phyloP scores from a whole-genome alignment of 2,113 vertebrate genomes.

The Damaliscus lunatus region DNA sequence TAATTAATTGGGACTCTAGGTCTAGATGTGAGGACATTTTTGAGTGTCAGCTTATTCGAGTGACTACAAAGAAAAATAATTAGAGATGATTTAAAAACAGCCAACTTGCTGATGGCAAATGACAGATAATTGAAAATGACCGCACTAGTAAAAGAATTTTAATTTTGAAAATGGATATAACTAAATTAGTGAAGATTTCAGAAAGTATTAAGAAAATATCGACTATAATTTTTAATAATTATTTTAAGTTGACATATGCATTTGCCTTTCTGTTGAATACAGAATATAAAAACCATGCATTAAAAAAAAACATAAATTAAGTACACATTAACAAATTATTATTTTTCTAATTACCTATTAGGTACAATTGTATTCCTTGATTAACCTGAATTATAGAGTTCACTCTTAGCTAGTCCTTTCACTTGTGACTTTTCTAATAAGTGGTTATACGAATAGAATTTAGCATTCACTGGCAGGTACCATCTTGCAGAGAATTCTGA shows the following conservation, averaged over 20 bases:
- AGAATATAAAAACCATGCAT: not conserved
- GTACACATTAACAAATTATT: not conserved
- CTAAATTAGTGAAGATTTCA: conserved; percentile 31
- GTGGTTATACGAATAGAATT: not conserved
- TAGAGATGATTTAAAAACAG: conserved; percentile 41
- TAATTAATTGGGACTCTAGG: not conserved
- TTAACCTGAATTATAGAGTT: not conserved
- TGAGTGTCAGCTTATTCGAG: not conserved
- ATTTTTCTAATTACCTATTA: not conserved
- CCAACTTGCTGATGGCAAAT: conserved; percentile 10
- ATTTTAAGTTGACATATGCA: not conserved
- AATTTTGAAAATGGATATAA: conserved; percentile 49
- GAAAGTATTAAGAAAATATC: not conserved
- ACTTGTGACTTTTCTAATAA: not conserved
- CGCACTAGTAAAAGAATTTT: conserved; percentile 18
- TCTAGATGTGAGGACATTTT: not conserved
- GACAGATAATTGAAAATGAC: conserved; percentile 43
- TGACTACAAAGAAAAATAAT: conserved; percentile 53
- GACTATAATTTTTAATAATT: not conserved
- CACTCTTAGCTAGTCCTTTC: not conserved
- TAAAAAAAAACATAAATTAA: not conserved
- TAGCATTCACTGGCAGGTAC: not conserved
- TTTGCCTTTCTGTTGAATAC: not conserved
- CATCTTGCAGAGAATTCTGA: not conserved
- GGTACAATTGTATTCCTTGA: not conserved